phyloP scores from a whole-genome alignment of 2,888 invertebrate genomes.

The Eristalinus sepulchralis region DNA sequence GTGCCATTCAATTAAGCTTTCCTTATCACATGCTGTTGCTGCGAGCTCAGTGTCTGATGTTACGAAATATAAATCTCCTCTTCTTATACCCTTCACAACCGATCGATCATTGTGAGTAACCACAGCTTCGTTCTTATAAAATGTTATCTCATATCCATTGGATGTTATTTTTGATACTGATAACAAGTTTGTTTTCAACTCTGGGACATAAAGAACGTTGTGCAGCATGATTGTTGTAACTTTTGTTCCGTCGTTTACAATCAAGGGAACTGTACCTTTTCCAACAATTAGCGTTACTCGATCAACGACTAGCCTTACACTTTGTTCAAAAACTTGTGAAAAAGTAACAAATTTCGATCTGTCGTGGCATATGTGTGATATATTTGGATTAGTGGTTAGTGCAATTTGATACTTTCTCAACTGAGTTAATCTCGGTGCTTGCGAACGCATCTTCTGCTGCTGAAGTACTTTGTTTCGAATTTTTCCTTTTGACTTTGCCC shows the following conservation, averaged over 20 bases:
- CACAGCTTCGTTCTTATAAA: slow-evolving; percentile 16
- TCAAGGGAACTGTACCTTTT: slow-evolving; percentile 33
- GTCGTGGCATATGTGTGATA: slow-evolving; percentile 40
- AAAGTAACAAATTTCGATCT: slow-evolving; percentile 1
- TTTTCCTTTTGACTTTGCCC: slow-evolving; percentile 7
- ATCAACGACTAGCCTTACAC: slow-evolving; percentile 53
- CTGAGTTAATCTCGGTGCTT: background rate
- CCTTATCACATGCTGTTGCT: background rate
- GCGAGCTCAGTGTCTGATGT: background rate
- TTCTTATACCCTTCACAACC: background rate
- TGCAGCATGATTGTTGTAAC: slow-evolving; percentile 41
- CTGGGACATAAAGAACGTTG: slow-evolving; percentile 51
- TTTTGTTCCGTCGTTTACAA: background rate
- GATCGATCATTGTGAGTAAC: background rate
- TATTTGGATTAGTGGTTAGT: background rate
- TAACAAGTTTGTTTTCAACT: slow-evolving; percentile 61
- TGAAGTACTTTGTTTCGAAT: slow-evolving; percentile 26
- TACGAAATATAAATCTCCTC: slow-evolving; percentile 9
- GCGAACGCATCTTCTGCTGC: slow-evolving; percentile 7
- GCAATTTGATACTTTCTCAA: background rate
- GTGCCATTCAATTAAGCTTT: background rate
- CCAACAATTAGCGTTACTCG: slow-evolving; percentile 54
- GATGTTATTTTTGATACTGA: slow-evolving; percentile 63
- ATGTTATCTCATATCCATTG: slow-evolving; percentile 56
- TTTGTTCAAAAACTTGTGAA: slow-evolving; percentile 26